These are phyloP conservation scores for Elachura formosa DNA, from an alignment of 2,113 vertebrate species.

Conservation along the genomic window DNA sequence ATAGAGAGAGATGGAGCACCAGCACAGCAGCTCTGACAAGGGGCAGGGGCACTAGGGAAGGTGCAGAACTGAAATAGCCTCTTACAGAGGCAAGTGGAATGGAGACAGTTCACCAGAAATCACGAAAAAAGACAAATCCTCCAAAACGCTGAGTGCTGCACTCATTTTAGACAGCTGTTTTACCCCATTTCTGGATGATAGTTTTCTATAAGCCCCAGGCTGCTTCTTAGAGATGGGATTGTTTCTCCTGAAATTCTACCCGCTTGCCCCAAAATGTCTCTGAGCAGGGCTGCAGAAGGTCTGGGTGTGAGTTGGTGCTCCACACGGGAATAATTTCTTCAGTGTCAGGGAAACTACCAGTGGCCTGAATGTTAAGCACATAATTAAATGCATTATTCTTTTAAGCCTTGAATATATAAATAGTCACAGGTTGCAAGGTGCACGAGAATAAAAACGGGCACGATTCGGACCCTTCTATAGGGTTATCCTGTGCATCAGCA, in stretches of 20 bases:
- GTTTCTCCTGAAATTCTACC: background rate
- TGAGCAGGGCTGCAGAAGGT: background rate
- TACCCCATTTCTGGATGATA: background rate
- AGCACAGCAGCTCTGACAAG: background rate
- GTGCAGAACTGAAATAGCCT: background rate
- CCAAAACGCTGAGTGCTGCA: background rate
- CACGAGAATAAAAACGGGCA: background rate
- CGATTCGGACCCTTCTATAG: background rate
- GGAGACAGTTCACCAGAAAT: background rate
- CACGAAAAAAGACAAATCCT: background rate
- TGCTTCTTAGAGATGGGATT: background rate
- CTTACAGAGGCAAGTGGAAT: background rate
- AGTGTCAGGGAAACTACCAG: background rate
- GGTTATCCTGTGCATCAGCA: background rate
- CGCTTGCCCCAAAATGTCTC: background rate
- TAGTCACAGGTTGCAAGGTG: background rate
- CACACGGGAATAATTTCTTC: background rate
- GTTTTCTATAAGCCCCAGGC: background rate
- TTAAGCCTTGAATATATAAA: background rate
- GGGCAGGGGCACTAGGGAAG: background rate
- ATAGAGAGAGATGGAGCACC: background rate
- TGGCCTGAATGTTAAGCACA: background rate
- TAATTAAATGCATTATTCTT: background rate
- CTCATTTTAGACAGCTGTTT: background rate
- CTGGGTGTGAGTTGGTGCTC: background rate